Evolutionary conservation across 92 coral and sea anemone species (phyloP).

Genomic region (Plumapathes pennacea): DNA sequence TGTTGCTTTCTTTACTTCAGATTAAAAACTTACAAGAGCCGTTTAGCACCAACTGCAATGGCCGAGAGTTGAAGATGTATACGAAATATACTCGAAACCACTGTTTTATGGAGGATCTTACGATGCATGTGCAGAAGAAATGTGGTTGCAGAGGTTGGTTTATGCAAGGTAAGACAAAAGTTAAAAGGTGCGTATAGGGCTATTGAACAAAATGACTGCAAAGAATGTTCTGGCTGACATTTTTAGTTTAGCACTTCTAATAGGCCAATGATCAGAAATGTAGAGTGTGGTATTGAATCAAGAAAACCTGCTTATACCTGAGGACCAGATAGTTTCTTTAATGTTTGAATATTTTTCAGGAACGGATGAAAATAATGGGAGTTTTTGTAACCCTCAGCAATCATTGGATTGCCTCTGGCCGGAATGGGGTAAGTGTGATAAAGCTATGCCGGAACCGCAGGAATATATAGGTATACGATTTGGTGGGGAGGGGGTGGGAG

Average conservation of each 20-base stretch:
- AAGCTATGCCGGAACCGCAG: too few relatives aligned
- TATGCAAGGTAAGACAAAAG: conserved; percentile 72
- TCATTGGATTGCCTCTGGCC: conserved; percentile 87
- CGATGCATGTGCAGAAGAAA: conserved; percentile 48
- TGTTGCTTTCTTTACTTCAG: conserved; percentile 8
- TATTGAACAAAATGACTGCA: not conserved
- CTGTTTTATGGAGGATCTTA: conserved; percentile 67
- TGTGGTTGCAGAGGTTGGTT: conserved; percentile 84
- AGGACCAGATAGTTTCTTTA: too few relatives aligned
- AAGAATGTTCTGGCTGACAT: not conserved
- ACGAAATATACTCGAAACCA: conserved; percentile 58
- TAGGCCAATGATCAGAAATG: too few relatives aligned
- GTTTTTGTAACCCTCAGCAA: too few relatives aligned
- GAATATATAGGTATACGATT: too few relatives aligned
- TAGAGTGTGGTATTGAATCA: too few relatives aligned
- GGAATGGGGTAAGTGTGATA: conserved; percentile 64
- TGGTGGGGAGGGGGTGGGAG: too few relatives aligned
- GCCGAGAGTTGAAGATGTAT: conserved; percentile 56
- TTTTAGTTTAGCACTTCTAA: conserved; percentile 1
- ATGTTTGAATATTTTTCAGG: too few relatives aligned
- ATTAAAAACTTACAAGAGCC: conserved; percentile 70
- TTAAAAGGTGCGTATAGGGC: too few relatives aligned
- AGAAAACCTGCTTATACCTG: too few relatives aligned
- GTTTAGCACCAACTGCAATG: conserved; percentile 70
- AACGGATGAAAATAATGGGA: too few relatives aligned